Evolutionary conservation across 2,888 invertebrate genomes (phyloP).

Genomic region (Athalia cordata): DNA sequence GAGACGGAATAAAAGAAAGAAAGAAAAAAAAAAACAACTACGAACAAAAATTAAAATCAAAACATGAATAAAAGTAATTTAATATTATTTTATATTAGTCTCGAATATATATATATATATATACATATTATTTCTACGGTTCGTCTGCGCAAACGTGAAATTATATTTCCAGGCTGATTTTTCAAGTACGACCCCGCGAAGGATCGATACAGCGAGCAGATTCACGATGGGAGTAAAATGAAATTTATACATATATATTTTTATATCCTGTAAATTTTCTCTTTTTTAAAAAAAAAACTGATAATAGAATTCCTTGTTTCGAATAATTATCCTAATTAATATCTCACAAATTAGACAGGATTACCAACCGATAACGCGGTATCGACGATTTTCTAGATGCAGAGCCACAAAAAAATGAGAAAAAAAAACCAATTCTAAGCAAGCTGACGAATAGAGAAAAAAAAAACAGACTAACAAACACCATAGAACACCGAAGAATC

Average conservation of each 20-base stretch:
- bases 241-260: conserved; percentile 23
- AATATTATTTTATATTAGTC: neutral
- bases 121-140: conserved; percentile 8
- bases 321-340: neutral
- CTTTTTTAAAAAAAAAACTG: too few species aligned
- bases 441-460: too few species aligned
- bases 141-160: conserved; percentile 43
- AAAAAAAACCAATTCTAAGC: too few species aligned
- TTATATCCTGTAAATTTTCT: conserved; percentile 2
- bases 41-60: neutral
- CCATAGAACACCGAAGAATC: too few species aligned
- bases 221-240: conserved; percentile 35
- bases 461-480: too few species aligned
- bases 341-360: too few species aligned
- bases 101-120: neutral
- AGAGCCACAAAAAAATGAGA: too few species aligned
- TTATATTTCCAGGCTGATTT: conserved; percentile 46
- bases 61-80: neutral
- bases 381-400: too few species aligned
- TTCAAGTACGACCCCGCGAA: conserved; percentile 40
- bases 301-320: neutral
- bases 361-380: too few species aligned
- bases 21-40: neutral
- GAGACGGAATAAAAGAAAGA: neutral
- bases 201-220: conserved; percentile 44